Evolutionary conservation across 2,888 invertebrate genomes (phyloP), one percentile per base, ranked within the genome.

Genomic region (Rosalia funebris): DNA sequence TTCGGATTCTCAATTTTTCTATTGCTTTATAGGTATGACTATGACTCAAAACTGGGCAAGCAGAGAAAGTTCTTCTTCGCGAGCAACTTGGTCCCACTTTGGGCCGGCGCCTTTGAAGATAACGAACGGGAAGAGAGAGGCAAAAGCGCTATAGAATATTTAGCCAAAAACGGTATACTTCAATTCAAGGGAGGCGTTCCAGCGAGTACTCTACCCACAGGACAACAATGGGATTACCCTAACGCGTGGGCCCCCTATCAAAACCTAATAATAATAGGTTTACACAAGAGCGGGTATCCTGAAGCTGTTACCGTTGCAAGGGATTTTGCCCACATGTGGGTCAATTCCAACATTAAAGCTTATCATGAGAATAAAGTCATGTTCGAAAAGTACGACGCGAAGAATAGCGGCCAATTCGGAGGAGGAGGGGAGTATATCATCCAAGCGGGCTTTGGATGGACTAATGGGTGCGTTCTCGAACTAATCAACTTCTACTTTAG

Each of bases 191-290:
- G 91, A 1, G 91, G 92, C 2, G 84, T 91, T 17, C 92, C 92
- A 0, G 81, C 88, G 0, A 91, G 91, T 0, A 72, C 91, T 4
- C 44, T 63, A 10, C 53, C 59, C 1, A 62, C 88, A 2, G 89
- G 89, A 0, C 88, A 91, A 77, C 90, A 92, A 76, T 91, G 92
- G 92, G 92, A 92, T 77, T 89, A 87, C 73, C 91, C 93, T 0
- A 94, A 94, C 75, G 92, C 91, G 0, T 95, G 94, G 94, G 89
- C 94, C 0, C 94, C 94, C 1, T 84, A 91, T 41, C 90, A 93
- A 63, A 89, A 91, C 71, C 86, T 93, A 50, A 81, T 91, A 1
- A 87, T 93, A 1, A 86, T 89, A 75, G 89, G 89, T 36, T 12
- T 47, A 47, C 36, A 84, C 83, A 0, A 84, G 84, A 3, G 68